phyloP scores from a whole-genome alignment of 2,888 invertebrate genomes.

The Aphodius sticticus region DNA sequence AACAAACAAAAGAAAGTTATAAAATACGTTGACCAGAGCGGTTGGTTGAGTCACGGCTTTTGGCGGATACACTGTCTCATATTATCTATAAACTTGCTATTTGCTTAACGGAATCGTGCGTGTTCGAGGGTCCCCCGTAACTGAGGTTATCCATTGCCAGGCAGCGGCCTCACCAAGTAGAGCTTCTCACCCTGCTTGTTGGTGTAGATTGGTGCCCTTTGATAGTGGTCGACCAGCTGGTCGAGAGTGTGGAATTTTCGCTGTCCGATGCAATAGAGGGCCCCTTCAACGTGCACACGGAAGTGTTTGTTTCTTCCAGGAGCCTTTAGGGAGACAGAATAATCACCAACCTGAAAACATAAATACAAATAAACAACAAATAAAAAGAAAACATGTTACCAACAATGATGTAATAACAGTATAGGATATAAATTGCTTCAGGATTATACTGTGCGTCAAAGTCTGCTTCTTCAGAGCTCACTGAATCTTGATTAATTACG shows the following conservation, averaged over 20 bases:
- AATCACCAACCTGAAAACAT: slow-evolving; percentile 89
- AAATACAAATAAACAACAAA: slow-evolving; percentile 32
- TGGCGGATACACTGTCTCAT: slow-evolving; percentile 19
- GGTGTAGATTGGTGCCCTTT: slow-evolving; percentile 98
- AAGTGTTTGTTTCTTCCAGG: slow-evolving; percentile 99
- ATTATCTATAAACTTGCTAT: slow-evolving; percentile 18
- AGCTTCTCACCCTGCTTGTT: slow-evolving; percentile 98
- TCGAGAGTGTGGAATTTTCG: slow-evolving; percentile 96
- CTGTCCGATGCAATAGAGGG: slow-evolving; percentile 96
- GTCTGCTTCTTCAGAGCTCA: too few relatives aligned
- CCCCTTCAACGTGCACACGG: slow-evolving; percentile 94
- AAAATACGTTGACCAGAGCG: slow-evolving; percentile 34
- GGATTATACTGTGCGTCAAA: too few relatives aligned
- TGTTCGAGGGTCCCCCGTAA: slow-evolving; percentile 19
- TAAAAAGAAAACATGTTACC: neutral
- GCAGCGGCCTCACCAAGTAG: slow-evolving; percentile 92
- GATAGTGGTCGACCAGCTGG: slow-evolving; percentile 97
- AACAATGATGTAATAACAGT: too few relatives aligned
- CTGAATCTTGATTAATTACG: too few relatives aligned
- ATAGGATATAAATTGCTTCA: too few relatives aligned
- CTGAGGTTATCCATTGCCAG: slow-evolving; percentile 52
- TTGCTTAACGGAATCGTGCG: slow-evolving; percentile 6
- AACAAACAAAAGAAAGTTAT: slow-evolving; percentile 30
- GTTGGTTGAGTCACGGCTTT: slow-evolving; percentile 23
- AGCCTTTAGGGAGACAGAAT: slow-evolving; percentile 97